Conservation (phyloP, 1,140 invertebrate genomes). For the Hyles vespertilio region DNA sequence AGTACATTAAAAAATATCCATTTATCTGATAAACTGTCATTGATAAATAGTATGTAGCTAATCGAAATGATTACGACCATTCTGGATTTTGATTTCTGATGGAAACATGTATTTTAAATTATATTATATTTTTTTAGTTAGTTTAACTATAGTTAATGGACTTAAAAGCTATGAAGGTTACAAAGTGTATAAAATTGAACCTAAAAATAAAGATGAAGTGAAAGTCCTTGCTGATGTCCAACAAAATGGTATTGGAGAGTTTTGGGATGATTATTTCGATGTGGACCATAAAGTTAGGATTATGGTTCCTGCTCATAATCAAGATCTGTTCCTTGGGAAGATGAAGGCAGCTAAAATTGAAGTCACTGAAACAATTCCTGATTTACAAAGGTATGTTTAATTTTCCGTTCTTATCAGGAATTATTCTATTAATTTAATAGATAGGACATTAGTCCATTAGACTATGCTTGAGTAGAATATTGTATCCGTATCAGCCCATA, state of each 20-base stretch:
- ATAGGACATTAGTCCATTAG: too few species aligned
- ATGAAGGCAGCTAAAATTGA: conserved; percentile 25
- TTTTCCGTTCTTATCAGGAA: not conserved
- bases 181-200: conserved; percentile 71
- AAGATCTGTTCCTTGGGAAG: conserved; percentile 23
- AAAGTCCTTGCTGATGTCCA: conserved; percentile 30
- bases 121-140: conserved; percentile 10
- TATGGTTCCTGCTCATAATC: conserved; percentile 42
- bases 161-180: conserved; percentile 65
- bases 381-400: conserved; percentile 47
- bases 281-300: conserved; percentile 36
- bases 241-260: conserved; percentile 36
- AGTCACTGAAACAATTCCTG: conserved; percentile 32
- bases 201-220: conserved; percentile 48
- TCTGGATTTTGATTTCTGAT: not conserved
- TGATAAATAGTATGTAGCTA: too few species aligned
- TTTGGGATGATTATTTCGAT: conserved; percentile 51
- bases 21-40: too few species aligned
- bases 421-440: too few species aligned
- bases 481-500: too few species aligned
- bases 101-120: conserved; percentile 5
- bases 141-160: conserved; percentile 15
- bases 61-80: too few species aligned
- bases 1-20: too few species aligned
- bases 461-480: too few species aligned